Percentiles rank a stretch among this genome's conserved stretches.
These are phyloP conservation scores for Cnemophilus loriae DNA, from an alignment of 2,113 vertebrate species.

Conservation along the genomic window DNA sequence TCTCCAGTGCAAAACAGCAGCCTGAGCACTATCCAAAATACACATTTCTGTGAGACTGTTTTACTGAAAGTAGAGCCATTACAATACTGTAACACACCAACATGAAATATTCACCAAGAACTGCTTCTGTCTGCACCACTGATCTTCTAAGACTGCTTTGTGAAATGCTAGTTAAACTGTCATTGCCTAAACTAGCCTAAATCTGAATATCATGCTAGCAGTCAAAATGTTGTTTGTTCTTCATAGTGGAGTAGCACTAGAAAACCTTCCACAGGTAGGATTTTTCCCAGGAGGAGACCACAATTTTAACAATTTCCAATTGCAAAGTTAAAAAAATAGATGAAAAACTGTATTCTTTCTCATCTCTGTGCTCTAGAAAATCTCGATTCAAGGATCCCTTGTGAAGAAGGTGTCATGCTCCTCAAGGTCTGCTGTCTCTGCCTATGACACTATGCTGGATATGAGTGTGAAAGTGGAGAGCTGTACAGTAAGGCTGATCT, in stretches of 20 bases:
- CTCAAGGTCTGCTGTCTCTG: background rate
- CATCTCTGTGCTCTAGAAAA: background rate
- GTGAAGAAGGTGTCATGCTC: background rate
- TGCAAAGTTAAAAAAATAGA: background rate
- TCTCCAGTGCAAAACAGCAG: background rate
- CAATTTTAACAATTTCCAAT: background rate
- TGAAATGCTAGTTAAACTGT: background rate
- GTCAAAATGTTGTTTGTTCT: background rate
- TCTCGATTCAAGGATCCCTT: fast-evolving
- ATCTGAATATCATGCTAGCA: background rate
- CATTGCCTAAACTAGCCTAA: background rate
- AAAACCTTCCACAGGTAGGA: background rate
- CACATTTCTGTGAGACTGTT: background rate
- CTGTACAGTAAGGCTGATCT: background rate
- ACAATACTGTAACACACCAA: background rate
- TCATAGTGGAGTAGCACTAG: background rate
- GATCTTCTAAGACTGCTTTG: background rate
- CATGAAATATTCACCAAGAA: background rate
- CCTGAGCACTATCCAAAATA: background rate
- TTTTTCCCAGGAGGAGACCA: background rate
- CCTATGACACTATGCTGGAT: background rate
- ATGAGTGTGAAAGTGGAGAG: background rate
- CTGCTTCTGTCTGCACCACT: background rate
- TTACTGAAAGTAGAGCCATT: background rate
- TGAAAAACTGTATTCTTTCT: background rate